These are phyloP conservation scores for Hylomyscus alleni DNA, from an alignment of 2,797 vertebrate species.

Conservation along the genomic window DNA sequence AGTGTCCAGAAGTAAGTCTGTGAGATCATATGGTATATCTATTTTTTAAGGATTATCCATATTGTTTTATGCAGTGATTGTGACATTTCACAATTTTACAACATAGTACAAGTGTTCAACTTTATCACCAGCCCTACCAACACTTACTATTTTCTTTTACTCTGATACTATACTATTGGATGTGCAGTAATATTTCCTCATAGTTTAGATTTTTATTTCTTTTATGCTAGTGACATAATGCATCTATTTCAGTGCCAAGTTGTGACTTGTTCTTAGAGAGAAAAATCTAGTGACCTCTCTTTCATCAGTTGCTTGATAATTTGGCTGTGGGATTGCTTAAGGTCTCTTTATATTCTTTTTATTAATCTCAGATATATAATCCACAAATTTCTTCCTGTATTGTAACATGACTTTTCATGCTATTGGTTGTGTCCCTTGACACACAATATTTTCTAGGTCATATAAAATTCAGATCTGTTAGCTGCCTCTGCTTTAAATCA, in stretches of 20 bases:
- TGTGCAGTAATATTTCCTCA: not conserved
- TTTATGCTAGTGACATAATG: not conserved
- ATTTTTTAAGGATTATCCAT: not conserved
- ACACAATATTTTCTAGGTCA: not conserved
- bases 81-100: not conserved
- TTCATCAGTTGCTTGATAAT: not conserved
- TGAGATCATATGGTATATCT: not conserved
- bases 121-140: not conserved
- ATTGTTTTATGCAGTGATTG: not conserved
- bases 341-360: not conserved
- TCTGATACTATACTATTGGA: not conserved
- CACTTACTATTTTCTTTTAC: not conserved
- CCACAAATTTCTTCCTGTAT: not conserved
- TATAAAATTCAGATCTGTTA: not conserved
- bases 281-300: not conserved
- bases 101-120: not conserved
- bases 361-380: not conserved
- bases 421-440: not conserved
- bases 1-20: not conserved
- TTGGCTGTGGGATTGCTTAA: not conserved
- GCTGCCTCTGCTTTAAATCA: not conserved
- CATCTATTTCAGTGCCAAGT: not conserved
- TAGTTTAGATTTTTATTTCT: not conserved
- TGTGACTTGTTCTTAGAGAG: not conserved
- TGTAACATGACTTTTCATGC: not conserved